Evolutionary conservation across 2,113 vertebrate species (phyloP).

Genomic region (Ailuropoda melanoleuca): DNA sequence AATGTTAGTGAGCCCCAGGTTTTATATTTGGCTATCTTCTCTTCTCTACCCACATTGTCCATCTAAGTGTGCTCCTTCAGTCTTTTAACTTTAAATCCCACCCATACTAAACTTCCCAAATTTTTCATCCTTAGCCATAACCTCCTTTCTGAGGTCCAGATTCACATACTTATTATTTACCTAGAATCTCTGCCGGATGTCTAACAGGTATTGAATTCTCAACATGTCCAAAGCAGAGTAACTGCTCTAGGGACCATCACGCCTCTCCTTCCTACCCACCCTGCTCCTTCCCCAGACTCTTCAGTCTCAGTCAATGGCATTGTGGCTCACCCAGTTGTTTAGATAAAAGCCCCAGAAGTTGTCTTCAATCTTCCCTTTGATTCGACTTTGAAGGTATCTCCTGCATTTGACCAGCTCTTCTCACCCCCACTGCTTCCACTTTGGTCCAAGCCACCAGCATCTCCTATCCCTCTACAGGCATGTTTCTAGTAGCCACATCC

Average conservation of each 20-base stretch:
- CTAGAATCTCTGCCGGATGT: neutral
- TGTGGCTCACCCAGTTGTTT: neutral
- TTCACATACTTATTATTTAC: neutral
- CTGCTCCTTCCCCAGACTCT: neutral
- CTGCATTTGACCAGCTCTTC: neutral
- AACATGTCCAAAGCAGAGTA: neutral
- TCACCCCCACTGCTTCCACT: neutral
- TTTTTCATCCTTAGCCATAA: neutral
- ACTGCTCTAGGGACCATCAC: neutral
- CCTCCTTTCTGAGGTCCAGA: neutral
- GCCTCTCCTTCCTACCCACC: neutral
- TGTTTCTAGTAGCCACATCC: neutral
- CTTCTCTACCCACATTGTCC: neutral
- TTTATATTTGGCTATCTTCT: neutral
- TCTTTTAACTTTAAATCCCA: neutral
- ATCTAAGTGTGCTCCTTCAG: neutral
- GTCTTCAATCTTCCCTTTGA: neutral
- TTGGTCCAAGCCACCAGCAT: neutral
- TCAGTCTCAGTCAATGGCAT: neutral
- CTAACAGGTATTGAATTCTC: neutral
- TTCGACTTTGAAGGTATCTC: neutral
- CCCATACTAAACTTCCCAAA: neutral
- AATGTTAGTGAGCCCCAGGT: neutral
- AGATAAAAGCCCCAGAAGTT: neutral
- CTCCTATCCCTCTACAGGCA: neutral